Base-by-base conservation (phyloP, 2,113 vertebrate species). In the Xenopus tropicalis region DNA sequence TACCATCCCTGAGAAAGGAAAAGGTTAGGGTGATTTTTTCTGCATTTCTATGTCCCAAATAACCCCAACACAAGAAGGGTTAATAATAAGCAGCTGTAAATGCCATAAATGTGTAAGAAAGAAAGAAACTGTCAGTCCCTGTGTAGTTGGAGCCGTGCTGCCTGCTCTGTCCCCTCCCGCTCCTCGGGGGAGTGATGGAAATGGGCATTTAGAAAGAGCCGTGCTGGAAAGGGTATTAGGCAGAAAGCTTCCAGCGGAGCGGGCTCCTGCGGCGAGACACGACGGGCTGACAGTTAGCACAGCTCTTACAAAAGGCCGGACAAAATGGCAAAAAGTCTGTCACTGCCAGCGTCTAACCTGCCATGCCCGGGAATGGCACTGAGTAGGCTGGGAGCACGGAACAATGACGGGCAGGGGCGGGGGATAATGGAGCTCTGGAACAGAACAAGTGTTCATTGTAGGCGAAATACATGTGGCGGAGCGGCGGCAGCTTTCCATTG, bases 191-290 rank as follows among this genome's bases (percentile, higher is more conserved):
- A 80, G 72, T 72, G 79, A 80, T 77, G 73, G 81, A 82, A 84
- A 81, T 82, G 78, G 74, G 83, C 79, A 81, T 82, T 81, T 81
- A 86, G 86, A 81, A 81, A 79, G 46, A 48, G 78, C 82, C 77
- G 71, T 77, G 77, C 79, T 72, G 72, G 77, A 77, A 82, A 77
- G 78, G 77, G 78, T 74, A 65, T 68, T 80, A 54, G 82, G 77
- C 37, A 16, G 22, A 52, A 19, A 25, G 22, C 72, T 70, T 83
- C 83, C 85, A 74, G 80, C 78, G 71, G 83, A 79, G 68, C 72
- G 70, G 58, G 51, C 78, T 52, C 82, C 76, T 14, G 44, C 37
- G 0, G 69, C 56, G 11, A 19, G 13, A 63, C 43, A 69, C 77
- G 76, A 78, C 82, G 23, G 68, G 72, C 29, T 52, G 48, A 58